Conservation (phyloP, 2,888 invertebrate species). For the Hydriomena furcata region DNA sequence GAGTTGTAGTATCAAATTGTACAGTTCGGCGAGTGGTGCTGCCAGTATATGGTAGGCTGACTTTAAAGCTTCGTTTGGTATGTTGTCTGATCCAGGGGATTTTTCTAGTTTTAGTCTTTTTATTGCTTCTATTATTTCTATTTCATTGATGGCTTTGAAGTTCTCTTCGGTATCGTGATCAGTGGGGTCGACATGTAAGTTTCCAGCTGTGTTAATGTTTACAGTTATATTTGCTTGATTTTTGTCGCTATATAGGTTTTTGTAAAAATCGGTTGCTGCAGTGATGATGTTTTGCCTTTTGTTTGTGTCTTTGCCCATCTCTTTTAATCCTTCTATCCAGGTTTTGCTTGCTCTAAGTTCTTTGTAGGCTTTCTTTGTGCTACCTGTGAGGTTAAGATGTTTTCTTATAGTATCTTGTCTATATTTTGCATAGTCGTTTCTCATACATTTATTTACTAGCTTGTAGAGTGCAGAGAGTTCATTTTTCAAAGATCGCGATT, state of each 20-base stretch:
- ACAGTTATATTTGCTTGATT: too few relatives aligned
- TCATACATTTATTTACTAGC: conserved; percentile 17
- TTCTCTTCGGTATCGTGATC: too few relatives aligned
- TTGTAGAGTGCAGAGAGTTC: conserved; percentile 19
- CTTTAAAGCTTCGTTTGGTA: conserved; percentile 1
- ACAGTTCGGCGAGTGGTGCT: neutral
- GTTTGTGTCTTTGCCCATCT: neutral
- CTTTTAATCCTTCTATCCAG: neutral
- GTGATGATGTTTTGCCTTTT: neutral
- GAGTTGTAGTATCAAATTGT: neutral
- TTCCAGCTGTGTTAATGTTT: too few relatives aligned
- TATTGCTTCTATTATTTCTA: conserved; percentile 2
- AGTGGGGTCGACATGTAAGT: too few relatives aligned
- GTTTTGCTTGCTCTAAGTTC: conserved; percentile 2
- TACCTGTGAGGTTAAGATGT: conserved; percentile 10
- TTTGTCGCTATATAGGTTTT: neutral
- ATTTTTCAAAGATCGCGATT: conserved; percentile 13
- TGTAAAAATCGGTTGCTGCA: neutral
- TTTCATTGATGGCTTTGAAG: neutral
- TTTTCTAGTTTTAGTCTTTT: conserved; percentile 5
- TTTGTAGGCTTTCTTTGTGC: conserved; percentile 20
- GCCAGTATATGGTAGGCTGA: neutral
- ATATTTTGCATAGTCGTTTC: conserved; percentile 10
- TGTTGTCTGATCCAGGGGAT: neutral
- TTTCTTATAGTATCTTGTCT: conserved; percentile 12